Evolutionary conservation across 2,888 invertebrate species (phyloP), one percentile per base, ranked within the genome.

Genomic region (Aphidoletes aphidimyza): DNA sequence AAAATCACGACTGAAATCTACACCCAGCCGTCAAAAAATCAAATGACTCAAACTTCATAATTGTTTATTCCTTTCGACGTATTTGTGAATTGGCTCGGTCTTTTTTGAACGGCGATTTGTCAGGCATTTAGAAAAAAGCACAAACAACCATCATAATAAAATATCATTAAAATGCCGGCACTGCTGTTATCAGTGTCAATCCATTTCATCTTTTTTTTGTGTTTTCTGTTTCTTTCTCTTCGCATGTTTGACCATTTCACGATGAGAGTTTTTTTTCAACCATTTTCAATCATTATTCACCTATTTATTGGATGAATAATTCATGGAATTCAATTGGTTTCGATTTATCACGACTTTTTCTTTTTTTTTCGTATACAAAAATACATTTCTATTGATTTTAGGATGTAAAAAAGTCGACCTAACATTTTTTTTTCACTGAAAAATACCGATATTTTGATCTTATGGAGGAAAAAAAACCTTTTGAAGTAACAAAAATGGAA

Each of bases 311-410:
- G 26, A 69, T 69, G 69, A 69, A 69, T 69, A 69, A 69, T 69
- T 69, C 69, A 69, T 69, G 69, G 69, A 69, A 69, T 34, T 69
- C 34, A 30, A 69, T 69, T 69, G 54, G 19, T 11, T 69, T 69
- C 69, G 14, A 2, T 54, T n/a, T 69, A 30, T 69, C 69, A 30
- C 17, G 11, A 17, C 8, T 26, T 26, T 26, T 11, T 54, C 54
- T 3, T 22, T 54, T 54, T 54, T 54, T n/a, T 8, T n/a, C 22
- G 54, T 26, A 17, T 54, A 3, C 9, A 49, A 17, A 49, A 14
- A 42, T 9, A 42, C 14, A 14, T 14, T 14, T 9, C 42, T 14
- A 42, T 42, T 42, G 6, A 42, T 42, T 42, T n/a, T n/a, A n/a
- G n/a, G n/a, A n/a, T n/a, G n/a, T n/a, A n/a, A n/a, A n/a, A n/a